These are phyloP conservation scores for Drosophila histrio DNA, from an alignment of 2,888 invertebrate species.

Conservation along the genomic window DNA sequence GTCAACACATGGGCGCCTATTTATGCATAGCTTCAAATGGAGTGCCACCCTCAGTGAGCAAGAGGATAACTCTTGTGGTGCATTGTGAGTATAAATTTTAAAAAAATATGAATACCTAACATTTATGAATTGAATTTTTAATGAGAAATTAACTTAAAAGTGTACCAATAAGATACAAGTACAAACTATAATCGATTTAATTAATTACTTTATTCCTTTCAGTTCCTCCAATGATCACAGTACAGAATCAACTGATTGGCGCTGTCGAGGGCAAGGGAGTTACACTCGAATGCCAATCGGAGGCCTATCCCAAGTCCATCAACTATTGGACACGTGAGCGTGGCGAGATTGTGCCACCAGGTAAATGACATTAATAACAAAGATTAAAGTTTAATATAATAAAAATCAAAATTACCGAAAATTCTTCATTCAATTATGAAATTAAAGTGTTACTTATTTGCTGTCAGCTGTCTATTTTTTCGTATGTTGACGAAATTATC, in stretches of 20 bases:
- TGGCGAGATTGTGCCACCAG: conserved; percentile 90
- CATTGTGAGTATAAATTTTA: conserved; percentile 88
- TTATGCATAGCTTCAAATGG: conserved; percentile 93
- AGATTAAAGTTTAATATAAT: background rate
- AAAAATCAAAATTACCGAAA: background rate
- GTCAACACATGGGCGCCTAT: conserved; percentile 92
- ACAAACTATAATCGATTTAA: background rate
- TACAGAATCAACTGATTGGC: conserved; percentile 93
- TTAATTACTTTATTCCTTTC: conserved; percentile 27
- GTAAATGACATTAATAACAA: conserved; percentile 84
- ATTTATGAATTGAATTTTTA: background rate
- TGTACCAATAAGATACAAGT: background rate
- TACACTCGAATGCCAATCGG: conserved; percentile 92
- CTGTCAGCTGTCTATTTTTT: conserved; percentile 7
- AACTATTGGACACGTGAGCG: conserved; percentile 92
- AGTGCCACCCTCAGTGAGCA: conserved; percentile 94
- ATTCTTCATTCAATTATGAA: background rate
- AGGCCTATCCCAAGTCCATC: conserved; percentile 93
- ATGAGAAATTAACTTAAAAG: background rate
- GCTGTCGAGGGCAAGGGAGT: conserved; percentile 90
- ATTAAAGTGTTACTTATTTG: background rate
- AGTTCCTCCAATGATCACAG: conserved; percentile 94
- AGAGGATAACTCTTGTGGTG: conserved; percentile 92
- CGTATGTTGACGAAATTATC: conserved; percentile 13
- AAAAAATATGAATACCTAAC: background rate